phyloP scores from a whole-genome alignment of 2,888 invertebrate genomes.

The Acanthosoma haemorrhoidale region DNA sequence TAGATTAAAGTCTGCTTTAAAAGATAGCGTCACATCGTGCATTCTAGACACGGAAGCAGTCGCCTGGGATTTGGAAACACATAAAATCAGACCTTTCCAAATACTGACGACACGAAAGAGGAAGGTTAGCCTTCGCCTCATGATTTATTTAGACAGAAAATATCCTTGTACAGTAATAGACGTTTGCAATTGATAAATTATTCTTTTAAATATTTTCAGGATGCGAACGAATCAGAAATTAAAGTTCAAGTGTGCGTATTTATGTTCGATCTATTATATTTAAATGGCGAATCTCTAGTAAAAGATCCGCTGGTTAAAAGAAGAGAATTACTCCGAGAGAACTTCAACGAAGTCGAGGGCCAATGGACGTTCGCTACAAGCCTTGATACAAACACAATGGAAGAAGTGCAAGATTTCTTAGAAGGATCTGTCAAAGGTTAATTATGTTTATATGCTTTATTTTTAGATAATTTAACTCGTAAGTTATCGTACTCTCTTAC shows the following conservation, averaged over 20 bases:
- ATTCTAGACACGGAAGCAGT: slow-evolving; percentile 96
- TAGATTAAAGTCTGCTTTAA: slow-evolving; percentile 56
- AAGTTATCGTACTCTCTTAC: too few relatives aligned
- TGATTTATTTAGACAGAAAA: too few relatives aligned
- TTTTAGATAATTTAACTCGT: too few relatives aligned
- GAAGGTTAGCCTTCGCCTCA: slow-evolving; percentile 65
- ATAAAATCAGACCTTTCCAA: slow-evolving; percentile 93
- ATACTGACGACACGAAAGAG: slow-evolving; percentile 89
- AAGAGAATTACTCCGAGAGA: slow-evolving; percentile 62
- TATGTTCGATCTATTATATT: slow-evolving; percentile 89
- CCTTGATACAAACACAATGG: slow-evolving; percentile 75
- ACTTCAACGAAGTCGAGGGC: slow-evolving; percentile 68
- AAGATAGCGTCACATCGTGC: slow-evolving; percentile 63
- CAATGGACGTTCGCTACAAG: slow-evolving; percentile 83
- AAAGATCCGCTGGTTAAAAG: slow-evolving; percentile 67
- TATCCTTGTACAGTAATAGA: not conserved
- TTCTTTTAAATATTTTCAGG: slow-evolving; percentile 49
- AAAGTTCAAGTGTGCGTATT: slow-evolving; percentile 91
- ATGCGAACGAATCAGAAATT: slow-evolving; percentile 67
- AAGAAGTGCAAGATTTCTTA: slow-evolving; percentile 88
- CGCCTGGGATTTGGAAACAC: slow-evolving; percentile 83
- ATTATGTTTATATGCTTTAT: not conserved
- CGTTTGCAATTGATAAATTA: not conserved
- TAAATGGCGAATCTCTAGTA: slow-evolving; percentile 83
- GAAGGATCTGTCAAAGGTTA: slow-evolving; percentile 86